These are phyloP conservation scores for Clarias laeviceps DNA, from an alignment of 2,797 vertebrate species.

Conservation along the genomic window DNA sequence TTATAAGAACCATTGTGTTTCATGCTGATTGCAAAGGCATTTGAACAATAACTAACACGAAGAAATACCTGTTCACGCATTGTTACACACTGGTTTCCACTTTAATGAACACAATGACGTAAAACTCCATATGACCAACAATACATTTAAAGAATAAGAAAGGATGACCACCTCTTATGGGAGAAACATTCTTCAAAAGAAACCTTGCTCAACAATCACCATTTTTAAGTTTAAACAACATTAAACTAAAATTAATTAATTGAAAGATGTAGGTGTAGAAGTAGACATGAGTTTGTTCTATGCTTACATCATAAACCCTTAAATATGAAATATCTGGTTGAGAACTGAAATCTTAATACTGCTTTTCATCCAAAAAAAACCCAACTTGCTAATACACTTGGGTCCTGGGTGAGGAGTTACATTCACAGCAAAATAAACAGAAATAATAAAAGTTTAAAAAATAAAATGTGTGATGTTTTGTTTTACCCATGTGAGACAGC, in stretches of 20 bases:
- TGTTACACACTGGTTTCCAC: not conserved
- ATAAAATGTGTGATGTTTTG: constrained; percentile 14
- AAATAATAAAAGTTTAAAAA: not conserved
- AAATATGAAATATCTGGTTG: too few species aligned
- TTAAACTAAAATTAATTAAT: too few species aligned
- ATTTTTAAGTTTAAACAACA: too few species aligned
- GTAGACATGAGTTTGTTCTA: too few species aligned
- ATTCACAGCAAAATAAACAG: not conserved
- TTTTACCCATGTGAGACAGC: constrained; percentile 58
- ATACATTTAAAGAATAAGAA: not conserved
- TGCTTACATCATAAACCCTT: too few species aligned
- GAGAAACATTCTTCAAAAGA: not conserved
- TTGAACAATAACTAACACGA: constrained; percentile 18
- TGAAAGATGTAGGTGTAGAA: too few species aligned
- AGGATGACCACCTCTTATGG: not conserved
- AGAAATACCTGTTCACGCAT: constrained; percentile 1
- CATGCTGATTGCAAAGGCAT: not conserved
- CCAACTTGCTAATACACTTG: too few species aligned
- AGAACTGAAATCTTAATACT: too few species aligned
- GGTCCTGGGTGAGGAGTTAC: not conserved
- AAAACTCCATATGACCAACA: not conserved
- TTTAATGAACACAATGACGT: constrained; percentile 7
- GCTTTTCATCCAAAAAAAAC: too few species aligned
- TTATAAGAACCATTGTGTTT: constrained; percentile 37
- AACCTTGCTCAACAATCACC: not conserved